Evolutionary conservation across 2,797 vertebrate genomes (phyloP).

Genomic region (Xenopus petersii): DNA sequence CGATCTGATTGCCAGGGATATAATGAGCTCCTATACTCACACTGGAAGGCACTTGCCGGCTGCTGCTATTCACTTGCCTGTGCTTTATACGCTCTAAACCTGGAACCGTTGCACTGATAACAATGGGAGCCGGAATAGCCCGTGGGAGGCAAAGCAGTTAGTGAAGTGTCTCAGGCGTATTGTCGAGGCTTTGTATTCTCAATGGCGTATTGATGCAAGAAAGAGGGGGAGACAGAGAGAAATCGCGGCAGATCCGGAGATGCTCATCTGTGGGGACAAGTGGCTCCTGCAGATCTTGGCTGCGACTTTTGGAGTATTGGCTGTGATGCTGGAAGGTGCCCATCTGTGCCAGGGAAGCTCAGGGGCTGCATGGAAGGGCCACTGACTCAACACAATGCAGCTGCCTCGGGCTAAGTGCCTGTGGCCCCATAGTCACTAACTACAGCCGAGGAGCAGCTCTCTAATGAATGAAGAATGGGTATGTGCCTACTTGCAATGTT

Average conservation of each 20-base stretch:
- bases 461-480: conserved; percentile 81
- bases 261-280: not conserved
- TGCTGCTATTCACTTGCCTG: too few species aligned
- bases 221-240: not conserved
- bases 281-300: not conserved
- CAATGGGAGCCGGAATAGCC: too few species aligned
- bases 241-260: not conserved
- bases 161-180: too few species aligned
- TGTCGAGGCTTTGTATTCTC: too few species aligned
- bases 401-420: conserved; percentile 75
- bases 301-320: conserved; percentile 62
- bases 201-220: not conserved
- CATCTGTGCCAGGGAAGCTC: conserved; percentile 73
- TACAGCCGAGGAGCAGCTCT: conserved; percentile 76
- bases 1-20: too few species aligned
- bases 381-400: conserved; percentile 74
- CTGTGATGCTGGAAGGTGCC: conserved; percentile 76
- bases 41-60: too few species aligned
- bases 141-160: too few species aligned
- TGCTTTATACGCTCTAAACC: too few species aligned
- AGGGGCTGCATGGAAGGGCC: conserved; percentile 74
- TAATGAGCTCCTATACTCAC: too few species aligned
- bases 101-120: too few species aligned
- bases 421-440: conserved; percentile 73
- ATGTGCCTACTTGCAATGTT: conserved; percentile 63